Evolutionary conservation across 1,140 invertebrate genomes (phyloP).

Genomic region (Orchesella cincta): DNA sequence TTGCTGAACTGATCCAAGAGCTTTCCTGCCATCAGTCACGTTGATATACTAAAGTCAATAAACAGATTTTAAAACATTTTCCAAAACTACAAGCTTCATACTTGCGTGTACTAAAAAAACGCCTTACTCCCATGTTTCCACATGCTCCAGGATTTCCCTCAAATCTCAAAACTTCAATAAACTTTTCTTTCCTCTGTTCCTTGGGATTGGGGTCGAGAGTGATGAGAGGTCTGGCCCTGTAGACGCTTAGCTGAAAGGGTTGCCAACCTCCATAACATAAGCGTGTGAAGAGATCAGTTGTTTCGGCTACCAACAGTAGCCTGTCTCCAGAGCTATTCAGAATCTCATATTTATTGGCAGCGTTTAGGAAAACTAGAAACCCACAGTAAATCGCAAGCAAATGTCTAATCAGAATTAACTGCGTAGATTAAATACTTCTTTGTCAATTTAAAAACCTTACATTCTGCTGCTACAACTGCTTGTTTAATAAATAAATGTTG

Average conservation of each 20-base stretch:
- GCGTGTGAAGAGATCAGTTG: slow-evolving; percentile 35
- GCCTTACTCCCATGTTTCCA: slow-evolving; percentile 30
- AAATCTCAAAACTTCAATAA: slow-evolving; percentile 32
- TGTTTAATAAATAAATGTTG: slow-evolving; percentile 42
- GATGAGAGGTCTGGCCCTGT: slow-evolving; percentile 29
- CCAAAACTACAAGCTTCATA: not conserved
- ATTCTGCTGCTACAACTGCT: slow-evolving; percentile 35
- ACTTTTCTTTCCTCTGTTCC: slow-evolving; percentile 33
- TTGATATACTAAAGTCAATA: slow-evolving; percentile 31
- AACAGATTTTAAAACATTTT: not conserved
- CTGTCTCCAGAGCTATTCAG: slow-evolving; percentile 37
- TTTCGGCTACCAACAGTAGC: slow-evolving; percentile 34
- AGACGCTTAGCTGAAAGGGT: slow-evolving; percentile 35
- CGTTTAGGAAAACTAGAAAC: slow-evolving; percentile 36
- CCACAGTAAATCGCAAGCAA: not conserved
- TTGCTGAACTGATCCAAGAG: slow-evolving; percentile 32
- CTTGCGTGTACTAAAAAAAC: not conserved
- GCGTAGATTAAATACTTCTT: not conserved
- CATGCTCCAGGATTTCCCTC: slow-evolving; percentile 35
- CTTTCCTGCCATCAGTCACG: slow-evolving; percentile 32
- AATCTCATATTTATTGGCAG: slow-evolving; percentile 38
- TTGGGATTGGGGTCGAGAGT: slow-evolving; percentile 15
- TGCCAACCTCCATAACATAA: slow-evolving; percentile 34
- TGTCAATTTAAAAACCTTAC: slow-evolving; percentile 2
- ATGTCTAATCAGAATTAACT: not conserved